These are phyloP conservation scores for Zosterops hypoxanthus DNA, from an alignment of 2,113 vertebrate species.

Conservation along the genomic window DNA sequence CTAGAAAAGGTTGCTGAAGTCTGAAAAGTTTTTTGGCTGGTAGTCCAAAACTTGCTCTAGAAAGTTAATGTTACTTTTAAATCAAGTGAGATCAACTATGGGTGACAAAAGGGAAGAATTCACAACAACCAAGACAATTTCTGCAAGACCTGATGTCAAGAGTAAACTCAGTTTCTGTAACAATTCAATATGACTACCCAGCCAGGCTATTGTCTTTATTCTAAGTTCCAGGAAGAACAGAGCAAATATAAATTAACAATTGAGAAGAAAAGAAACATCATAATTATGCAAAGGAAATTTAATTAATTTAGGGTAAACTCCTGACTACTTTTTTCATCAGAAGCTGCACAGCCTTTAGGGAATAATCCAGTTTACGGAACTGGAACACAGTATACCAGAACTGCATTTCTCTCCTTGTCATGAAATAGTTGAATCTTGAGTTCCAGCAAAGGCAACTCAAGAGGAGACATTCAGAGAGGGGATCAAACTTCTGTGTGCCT, in stretches of 20 bases:
- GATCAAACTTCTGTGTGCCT: not conserved
- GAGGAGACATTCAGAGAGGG: not conserved
- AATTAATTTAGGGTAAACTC: not conserved
- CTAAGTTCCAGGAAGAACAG: not conserved
- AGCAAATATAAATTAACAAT: not conserved
- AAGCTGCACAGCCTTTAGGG: not conserved
- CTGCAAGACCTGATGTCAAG: not conserved
- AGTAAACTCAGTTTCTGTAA: not conserved
- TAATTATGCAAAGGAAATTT: not conserved
- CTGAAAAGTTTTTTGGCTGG: not conserved
- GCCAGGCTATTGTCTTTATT: not conserved
- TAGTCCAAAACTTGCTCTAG: not conserved
- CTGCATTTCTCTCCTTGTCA: not conserved
- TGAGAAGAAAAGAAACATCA: not conserved
- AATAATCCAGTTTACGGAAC: not conserved
- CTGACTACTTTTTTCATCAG: not conserved
- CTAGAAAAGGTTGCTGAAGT: not conserved
- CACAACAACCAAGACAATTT: not conserved
- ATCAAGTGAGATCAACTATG: not conserved
- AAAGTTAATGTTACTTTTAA: not conserved
- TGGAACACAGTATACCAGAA: not conserved
- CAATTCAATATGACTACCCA: not conserved
- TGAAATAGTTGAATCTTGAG: not conserved
- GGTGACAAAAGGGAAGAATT: not conserved
- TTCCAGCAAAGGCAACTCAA: not conserved